Conservation (phyloP, 2,888 invertebrate species). For the Andrena bucephala region DNA sequence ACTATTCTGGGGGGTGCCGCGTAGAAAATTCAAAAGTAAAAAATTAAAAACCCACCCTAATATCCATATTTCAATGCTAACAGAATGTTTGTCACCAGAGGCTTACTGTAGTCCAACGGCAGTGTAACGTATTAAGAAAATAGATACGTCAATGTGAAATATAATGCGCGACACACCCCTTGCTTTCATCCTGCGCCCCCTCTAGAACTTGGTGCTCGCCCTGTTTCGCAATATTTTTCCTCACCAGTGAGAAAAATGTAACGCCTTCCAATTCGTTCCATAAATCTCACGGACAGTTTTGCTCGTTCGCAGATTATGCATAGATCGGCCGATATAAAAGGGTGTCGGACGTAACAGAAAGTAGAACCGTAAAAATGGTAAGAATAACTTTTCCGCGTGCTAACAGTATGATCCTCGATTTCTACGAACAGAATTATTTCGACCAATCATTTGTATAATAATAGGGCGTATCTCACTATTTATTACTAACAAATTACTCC, state of each 20-base stretch:
- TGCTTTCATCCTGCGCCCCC: no score
- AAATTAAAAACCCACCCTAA: no score
- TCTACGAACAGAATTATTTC: constrained; percentile 2
- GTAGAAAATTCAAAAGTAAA: no score
- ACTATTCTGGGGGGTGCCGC: no score
- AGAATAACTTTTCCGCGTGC: constrained; percentile 14
- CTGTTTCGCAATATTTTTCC: constrained; percentile 33
- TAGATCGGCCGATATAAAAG: constrained; percentile 30
- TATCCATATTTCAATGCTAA: no score
- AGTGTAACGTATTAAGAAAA: neutral
- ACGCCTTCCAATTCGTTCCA: constrained; percentile 52
- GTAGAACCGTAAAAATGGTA: neutral
- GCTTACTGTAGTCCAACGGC: neutral
- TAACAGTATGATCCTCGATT: constrained; percentile 1
- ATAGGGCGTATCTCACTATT: no score
- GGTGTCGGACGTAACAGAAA: constrained; percentile 4
- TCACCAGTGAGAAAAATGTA: constrained; percentile 6
- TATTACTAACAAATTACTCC: no score
- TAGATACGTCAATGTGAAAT: constrained; percentile 3
- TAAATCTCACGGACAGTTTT: constrained; percentile 58
- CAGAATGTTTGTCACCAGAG: no score
- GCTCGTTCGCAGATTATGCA: constrained; percentile 36
- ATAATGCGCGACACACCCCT: neutral
- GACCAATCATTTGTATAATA: constrained; percentile 4
- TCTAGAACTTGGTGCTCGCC: neutral